These are phyloP conservation scores for Callaeas wilsoni DNA, from an alignment of 2,113 vertebrate species.

Conservation along the genomic window DNA sequence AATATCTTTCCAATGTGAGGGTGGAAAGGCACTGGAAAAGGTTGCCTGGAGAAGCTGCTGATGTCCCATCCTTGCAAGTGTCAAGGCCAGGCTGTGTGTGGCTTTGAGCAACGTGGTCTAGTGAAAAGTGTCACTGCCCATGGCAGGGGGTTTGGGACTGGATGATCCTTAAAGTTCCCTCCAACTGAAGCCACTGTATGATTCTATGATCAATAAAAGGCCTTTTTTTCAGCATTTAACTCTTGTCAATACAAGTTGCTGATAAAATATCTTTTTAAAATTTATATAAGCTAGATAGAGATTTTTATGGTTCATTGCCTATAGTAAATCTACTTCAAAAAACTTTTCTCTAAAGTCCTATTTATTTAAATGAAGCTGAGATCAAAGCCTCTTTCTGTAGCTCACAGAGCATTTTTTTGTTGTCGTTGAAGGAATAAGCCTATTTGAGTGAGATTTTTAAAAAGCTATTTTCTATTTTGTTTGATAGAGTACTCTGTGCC, in stretches of 20 bases:
- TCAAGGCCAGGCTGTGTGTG: not conserved
- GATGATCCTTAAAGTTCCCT: not conserved
- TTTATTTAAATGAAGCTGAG: not conserved
- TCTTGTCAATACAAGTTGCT: not conserved
- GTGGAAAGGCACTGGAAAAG: not conserved
- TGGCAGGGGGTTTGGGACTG: not conserved
- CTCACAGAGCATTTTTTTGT: not conserved
- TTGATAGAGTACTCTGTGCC: not conserved
- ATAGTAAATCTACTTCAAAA: not conserved
- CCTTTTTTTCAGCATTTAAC: not conserved
- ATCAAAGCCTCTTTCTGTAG: not conserved
- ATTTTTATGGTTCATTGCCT: not conserved
- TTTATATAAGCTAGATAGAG: not conserved
- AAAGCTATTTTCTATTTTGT: not conserved
- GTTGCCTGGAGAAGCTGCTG: not conserved
- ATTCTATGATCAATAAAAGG: not conserved
- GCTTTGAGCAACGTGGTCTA: not conserved
- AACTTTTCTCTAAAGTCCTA: not conserved
- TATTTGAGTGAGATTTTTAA: not conserved
- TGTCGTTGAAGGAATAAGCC: not conserved
- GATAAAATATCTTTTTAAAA: not conserved
- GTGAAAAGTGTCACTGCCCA: not conserved
- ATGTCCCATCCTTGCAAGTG: no score
- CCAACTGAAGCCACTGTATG: not conserved
- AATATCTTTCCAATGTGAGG: no score